Evolutionary conservation across 2,888 invertebrate genomes (phyloP).

Genomic region (Emmelina monodactyla): DNA sequence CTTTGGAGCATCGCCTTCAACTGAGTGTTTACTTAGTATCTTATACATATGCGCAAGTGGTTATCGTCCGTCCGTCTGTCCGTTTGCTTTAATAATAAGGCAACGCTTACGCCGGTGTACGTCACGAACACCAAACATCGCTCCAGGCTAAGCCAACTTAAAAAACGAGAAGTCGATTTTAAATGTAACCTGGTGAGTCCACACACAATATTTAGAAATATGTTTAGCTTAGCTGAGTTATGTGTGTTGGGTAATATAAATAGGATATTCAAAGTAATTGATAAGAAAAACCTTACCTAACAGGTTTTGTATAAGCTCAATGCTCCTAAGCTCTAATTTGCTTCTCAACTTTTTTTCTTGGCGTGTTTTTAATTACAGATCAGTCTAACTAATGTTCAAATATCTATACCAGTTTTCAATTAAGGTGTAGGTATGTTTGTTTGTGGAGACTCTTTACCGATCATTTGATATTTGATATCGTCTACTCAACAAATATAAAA

Average conservation of each 20-base stretch:
- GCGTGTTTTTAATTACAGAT: too few species aligned
- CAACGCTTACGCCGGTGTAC: slow-evolving; percentile 33
- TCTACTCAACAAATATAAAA: not conserved
- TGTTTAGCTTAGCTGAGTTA: not conserved
- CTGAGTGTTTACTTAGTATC: slow-evolving; percentile 49
- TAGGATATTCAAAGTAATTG: too few species aligned
- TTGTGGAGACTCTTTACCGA: not conserved
- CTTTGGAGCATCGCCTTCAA: not conserved
- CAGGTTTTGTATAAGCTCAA: too few species aligned
- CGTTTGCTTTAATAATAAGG: slow-evolving; percentile 60
- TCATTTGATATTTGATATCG: not conserved
- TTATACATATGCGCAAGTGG: slow-evolving; percentile 55
- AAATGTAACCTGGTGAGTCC: slow-evolving; percentile 22
- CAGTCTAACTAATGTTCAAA: too few species aligned
- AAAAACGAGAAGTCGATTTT: slow-evolving; percentile 30
- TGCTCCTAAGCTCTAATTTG: too few species aligned
- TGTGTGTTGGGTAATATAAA: not conserved
- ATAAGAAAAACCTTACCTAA: too few species aligned
- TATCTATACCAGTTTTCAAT: too few species aligned
- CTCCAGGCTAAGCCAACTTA: slow-evolving; percentile 27
- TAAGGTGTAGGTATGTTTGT: too few species aligned
- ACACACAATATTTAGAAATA: not conserved
- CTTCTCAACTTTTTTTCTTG: too few species aligned
- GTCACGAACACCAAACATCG: slow-evolving; percentile 60
- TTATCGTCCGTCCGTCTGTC: slow-evolving; percentile 42